These are phyloP conservation scores for Antheraea pernyi DNA, from an alignment of 1,140 invertebrate species.

Conservation along the genomic window DNA sequence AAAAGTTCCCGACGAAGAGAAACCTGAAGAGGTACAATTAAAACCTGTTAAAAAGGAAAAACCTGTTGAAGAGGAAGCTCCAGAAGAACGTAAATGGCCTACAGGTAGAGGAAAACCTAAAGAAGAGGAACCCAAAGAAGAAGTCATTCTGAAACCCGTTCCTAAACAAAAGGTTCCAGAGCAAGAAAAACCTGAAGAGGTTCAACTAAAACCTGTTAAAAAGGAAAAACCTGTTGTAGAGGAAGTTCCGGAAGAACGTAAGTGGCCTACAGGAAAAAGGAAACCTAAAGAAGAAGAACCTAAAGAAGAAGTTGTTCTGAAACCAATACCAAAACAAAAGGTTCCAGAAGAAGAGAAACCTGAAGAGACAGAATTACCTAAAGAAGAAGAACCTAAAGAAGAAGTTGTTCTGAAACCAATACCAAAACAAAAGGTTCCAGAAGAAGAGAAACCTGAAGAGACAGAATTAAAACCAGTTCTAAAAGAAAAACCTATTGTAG, in stretches of 20 bases:
- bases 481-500: conserved; percentile 34
- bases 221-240: conserved; percentile 26
- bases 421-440: too few species aligned
- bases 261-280: conserved; percentile 25
- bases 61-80: conserved; percentile 36
- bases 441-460: too few species aligned
- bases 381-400: too few species aligned
- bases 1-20: conserved; percentile 24
- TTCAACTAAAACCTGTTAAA: conserved; percentile 40
- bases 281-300: conserved; percentile 41
- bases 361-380: conserved; percentile 34
- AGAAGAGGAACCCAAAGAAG: conserved; percentile 37
- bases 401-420: too few species aligned
- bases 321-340: conserved; percentile 54
- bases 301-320: conserved; percentile 76
- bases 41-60: conserved; percentile 36
- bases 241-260: conserved; percentile 39
- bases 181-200: conserved; percentile 42
- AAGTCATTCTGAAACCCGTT: conserved; percentile 31
- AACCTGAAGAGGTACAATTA: conserved; percentile 31
- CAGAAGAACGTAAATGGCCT: conserved; percentile 69
- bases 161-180: conserved; percentile 22
- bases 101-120: conserved; percentile 58
- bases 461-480: conserved; percentile 34
- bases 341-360: conserved; percentile 47